Evolutionary conservation across 2,797 vertebrate species (phyloP).

Genomic region (Phoebastria nigripes): DNA sequence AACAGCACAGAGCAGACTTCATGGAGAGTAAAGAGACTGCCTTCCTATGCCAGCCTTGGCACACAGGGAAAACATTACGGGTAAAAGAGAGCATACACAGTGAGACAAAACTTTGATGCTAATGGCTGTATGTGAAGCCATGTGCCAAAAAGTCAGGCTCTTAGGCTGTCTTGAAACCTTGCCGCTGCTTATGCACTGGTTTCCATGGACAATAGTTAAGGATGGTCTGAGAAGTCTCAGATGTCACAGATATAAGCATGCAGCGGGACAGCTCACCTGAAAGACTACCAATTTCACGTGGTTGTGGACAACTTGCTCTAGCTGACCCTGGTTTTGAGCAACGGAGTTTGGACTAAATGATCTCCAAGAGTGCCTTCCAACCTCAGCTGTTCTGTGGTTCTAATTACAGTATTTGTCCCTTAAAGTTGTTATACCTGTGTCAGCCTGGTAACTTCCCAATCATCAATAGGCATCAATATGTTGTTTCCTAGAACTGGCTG

Average conservation of each 20-base stretch:
- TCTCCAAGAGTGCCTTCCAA: background rate
- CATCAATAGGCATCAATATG: rapidly evolving
- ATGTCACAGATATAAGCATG: background rate
- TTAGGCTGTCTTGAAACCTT: background rate
- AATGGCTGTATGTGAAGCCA: background rate
- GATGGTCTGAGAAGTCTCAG: background rate
- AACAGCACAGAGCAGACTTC: background rate
- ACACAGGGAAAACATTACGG: background rate
- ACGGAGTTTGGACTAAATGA: background rate
- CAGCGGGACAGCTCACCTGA: background rate
- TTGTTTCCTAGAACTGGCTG: background rate
- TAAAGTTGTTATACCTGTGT: background rate
- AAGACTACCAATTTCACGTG: background rate
- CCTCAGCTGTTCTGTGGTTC: background rate
- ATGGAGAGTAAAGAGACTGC: background rate
- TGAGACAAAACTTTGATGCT: background rate
- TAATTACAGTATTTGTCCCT: background rate
- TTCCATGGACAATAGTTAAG: background rate
- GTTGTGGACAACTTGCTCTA: background rate
- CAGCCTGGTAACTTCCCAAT: background rate
- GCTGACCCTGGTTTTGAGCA: background rate
- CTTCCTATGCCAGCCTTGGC: background rate
- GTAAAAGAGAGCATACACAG: background rate
- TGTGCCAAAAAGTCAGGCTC: background rate
- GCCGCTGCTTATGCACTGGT: background rate